Evolutionary conservation across 2,888 invertebrate species (phyloP), one percentile per base, ranked within the genome.

Genomic region (Patella ulyssiponensis): DNA sequence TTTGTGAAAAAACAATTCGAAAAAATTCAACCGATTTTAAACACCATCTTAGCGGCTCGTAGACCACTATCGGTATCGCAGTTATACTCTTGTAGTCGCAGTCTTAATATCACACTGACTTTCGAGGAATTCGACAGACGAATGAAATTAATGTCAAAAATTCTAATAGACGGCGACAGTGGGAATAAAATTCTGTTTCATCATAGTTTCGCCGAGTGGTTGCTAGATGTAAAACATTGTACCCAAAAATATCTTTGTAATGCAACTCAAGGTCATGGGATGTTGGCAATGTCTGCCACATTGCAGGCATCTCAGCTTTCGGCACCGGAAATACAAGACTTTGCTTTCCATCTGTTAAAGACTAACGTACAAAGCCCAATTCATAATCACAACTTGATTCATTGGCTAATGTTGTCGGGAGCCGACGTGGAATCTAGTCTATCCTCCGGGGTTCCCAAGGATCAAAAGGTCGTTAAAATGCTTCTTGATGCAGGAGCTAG

Each of bases 201-300:
- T 92, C 96, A 97, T 90, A 97, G 97, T 80, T 98, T 98, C 92
- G 96, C 97, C 44, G 96, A 96, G 90, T 98, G 98, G 98, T 92
- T 98, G 84, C 93, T 96, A 76, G 98, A 98, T 91, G 98, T 98
- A n/a, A 98, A 98, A 92, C 98, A 98, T 90, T 98, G 98, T 91
- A 98, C 98, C 2, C 95, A 97, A 85, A 96, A 97, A 86, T 98
- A 97, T 92, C 93, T 98, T 82, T 98, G 92, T 82, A 84, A 81
- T 76, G 89, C 96, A 12, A 93, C 94, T 74, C 96, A 96, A 86
- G 98, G 98, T 0, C 98, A 98, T 91, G 95, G 89, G 7, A 88
- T 91, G 89, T 79, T 91, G 74, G 90, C 91, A 51, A 95, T 97
- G 94, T 89, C 92, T 81, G 91, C 96, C 74, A 91, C 93, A 94